Percentiles rank a stretch among this genome's conserved stretches.
Evolutionary conservation across 1,140 invertebrate species (phyloP).

Genomic region (Sweltsa coloradensis): DNA sequence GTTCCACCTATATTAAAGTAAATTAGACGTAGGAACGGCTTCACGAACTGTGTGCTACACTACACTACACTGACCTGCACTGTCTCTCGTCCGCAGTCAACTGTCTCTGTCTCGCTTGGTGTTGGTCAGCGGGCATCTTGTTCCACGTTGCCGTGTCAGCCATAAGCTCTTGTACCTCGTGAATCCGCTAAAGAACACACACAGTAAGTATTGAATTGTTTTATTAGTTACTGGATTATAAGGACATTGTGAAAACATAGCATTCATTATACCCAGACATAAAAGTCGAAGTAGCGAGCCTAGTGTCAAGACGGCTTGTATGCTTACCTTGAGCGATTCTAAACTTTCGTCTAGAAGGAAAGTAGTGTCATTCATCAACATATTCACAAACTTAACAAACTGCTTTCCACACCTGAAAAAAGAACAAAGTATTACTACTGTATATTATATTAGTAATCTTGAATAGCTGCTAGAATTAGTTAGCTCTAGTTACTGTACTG

Average conservation of each 20-base stretch:
- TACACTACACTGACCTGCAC: conserved; percentile 44
- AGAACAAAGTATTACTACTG: conserved; percentile 13
- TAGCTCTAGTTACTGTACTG: not conserved
- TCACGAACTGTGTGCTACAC: not conserved
- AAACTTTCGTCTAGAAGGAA: conserved; percentile 94
- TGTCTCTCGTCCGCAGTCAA: conserved; percentile 83
- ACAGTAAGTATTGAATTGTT: too few relatives aligned
- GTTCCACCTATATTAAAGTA: too few relatives aligned
- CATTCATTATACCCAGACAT: too few relatives aligned
- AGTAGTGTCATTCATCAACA: conserved; percentile 98
- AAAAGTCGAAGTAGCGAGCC: too few relatives aligned
- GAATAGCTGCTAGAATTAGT: not conserved
- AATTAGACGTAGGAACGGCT: too few relatives aligned
- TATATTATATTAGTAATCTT: too few relatives aligned
- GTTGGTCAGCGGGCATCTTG: conserved; percentile 52
- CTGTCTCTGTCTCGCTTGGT: conserved; percentile 64
- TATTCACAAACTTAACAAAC: conserved; percentile 97
- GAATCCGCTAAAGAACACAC: conserved; percentile 55
- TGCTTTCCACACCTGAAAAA: conserved; percentile 59
- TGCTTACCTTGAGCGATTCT: conserved; percentile 80
- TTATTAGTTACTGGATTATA: too few relatives aligned
- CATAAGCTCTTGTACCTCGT: conserved; percentile 87
- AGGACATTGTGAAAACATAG: too few relatives aligned
- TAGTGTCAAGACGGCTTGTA: too few relatives aligned
- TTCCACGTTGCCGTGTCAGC: conserved; percentile 54